Conservation (phyloP, 37 sponge, comb jelly and placozoan genomes). For the Dysidea cf. avara region DNA sequence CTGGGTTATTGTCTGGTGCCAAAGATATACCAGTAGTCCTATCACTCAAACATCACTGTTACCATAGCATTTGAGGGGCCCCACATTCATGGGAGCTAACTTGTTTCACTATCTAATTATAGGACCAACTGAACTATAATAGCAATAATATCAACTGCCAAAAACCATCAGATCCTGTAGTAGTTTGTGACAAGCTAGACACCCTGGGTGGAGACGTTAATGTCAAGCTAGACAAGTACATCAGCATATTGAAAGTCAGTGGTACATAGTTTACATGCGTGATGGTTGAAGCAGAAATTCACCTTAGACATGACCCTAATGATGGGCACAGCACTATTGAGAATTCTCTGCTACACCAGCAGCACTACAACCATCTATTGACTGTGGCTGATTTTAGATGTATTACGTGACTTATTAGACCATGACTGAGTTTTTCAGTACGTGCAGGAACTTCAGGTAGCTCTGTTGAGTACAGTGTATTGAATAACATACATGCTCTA, state of each 20-base stretch:
- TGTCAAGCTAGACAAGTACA: slow-evolving; percentile 8
- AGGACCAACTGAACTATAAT: too few relatives aligned
- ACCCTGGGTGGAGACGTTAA: slow-evolving; percentile 2
- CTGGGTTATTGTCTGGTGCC: too few relatives aligned
- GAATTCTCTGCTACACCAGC: slow-evolving; percentile 13
- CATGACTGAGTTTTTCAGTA: slow-evolving; percentile 8
- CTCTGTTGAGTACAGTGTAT: slow-evolving; percentile 10
- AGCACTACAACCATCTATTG: not conserved
- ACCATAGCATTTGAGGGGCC: too few relatives aligned
- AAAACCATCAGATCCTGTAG: too few relatives aligned
- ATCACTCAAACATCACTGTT: too few relatives aligned
- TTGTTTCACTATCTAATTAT: too few relatives aligned
- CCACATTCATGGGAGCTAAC: too few relatives aligned
- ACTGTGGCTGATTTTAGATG: not conserved
- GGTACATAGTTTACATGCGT: not conserved
- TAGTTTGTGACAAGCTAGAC: too few relatives aligned
- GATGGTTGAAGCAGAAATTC: slow-evolving; percentile 17
- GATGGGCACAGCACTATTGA: slow-evolving; percentile 24
- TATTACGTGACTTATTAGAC: slow-evolving; percentile 19
- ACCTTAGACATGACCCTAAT: slow-evolving; percentile 29
- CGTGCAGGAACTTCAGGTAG: slow-evolving; percentile 30
- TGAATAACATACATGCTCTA: slow-evolving; percentile 1
- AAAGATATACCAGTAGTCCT: too few relatives aligned
- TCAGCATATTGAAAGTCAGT: not conserved
- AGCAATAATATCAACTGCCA: too few relatives aligned